phyloP scores from a whole-genome alignment of 2,113 vertebrate genomes.

The Dipodomys spectabilis region DNA sequence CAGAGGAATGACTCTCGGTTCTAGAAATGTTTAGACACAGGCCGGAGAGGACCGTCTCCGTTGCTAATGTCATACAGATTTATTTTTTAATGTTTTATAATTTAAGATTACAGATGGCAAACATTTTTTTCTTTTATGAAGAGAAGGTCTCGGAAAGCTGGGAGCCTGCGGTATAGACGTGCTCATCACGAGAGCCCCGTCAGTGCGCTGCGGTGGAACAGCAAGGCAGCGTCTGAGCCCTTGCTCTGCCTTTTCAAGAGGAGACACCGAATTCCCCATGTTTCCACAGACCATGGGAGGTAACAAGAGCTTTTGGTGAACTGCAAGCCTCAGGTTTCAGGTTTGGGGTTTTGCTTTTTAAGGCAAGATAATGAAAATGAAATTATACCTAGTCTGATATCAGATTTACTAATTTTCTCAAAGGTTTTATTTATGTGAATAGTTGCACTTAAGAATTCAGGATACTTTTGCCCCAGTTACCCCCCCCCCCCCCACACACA shows the following conservation, averaged over 20 bases:
- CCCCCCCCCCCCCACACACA: no score
- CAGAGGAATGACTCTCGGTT: neutral
- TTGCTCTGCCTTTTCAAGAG: neutral
- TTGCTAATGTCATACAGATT: constrained; percentile 77
- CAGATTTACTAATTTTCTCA: neutral
- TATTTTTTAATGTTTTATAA: constrained; percentile 34
- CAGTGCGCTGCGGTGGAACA: no score
- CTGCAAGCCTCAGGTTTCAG: neutral
- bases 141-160: constrained; percentile 71
- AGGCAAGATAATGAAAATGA: neutral
- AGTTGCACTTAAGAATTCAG: neutral
- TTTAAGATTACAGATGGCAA: constrained; percentile 77
- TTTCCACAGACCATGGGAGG: neutral
- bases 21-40: constrained; percentile 53
- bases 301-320: neutral
- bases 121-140: constrained; percentile 73
- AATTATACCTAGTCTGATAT: neutral
- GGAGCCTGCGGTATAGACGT: neutral
- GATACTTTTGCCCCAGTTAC: neutral
- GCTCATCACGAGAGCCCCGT: neutral
- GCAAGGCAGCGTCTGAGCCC: no score
- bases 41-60: constrained; percentile 41
- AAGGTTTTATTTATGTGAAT: constrained; percentile 42
- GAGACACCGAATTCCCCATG: neutral
- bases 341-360: neutral